Percentiles rank a stretch among this genome's conserved stretches.
Conservation (phyloP, 2,797 vertebrate species). For the Lemur catta region DNA sequence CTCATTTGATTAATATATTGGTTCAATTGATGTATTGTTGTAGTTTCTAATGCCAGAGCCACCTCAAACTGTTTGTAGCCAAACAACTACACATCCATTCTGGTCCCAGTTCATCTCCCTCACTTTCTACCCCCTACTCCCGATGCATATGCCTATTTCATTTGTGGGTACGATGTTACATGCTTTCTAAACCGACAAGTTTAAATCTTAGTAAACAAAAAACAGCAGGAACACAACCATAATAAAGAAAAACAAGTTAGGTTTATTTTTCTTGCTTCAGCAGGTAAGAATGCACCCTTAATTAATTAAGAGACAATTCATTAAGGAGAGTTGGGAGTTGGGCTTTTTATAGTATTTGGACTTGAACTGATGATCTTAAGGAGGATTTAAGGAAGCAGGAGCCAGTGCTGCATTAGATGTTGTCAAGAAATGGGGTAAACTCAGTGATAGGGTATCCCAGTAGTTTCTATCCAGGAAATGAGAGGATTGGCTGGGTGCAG, state of each 20-base stretch:
- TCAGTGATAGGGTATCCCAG: not conserved
- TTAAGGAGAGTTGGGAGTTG: not conserved
- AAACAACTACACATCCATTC: not conserved
- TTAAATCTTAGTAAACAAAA: not conserved
- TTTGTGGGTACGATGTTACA: not conserved
- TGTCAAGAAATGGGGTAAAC: not conserved
- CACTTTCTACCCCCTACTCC: not conserved
- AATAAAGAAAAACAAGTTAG: not conserved
- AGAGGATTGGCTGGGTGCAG: not conserved
- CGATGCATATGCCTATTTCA: not conserved
- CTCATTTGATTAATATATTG: not conserved
- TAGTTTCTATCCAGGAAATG: not conserved
- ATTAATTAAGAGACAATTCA: not conserved
- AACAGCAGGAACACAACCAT: not conserved
- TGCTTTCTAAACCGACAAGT: not conserved
- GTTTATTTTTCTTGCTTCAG: not conserved
- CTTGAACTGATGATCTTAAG: not conserved
- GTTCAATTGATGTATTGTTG: not conserved
- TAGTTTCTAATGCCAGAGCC: not conserved
- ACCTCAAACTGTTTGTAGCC: not conserved
- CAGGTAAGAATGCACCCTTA: not conserved
- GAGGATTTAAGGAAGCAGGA: not conserved
- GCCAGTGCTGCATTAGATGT: not conserved
- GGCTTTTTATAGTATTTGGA: not conserved
- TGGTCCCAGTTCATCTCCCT: not conserved